These are phyloP conservation scores for Eurystomus glaucurus DNA, from an alignment of 2,797 vertebrate genomes.

Conservation along the genomic window DNA sequence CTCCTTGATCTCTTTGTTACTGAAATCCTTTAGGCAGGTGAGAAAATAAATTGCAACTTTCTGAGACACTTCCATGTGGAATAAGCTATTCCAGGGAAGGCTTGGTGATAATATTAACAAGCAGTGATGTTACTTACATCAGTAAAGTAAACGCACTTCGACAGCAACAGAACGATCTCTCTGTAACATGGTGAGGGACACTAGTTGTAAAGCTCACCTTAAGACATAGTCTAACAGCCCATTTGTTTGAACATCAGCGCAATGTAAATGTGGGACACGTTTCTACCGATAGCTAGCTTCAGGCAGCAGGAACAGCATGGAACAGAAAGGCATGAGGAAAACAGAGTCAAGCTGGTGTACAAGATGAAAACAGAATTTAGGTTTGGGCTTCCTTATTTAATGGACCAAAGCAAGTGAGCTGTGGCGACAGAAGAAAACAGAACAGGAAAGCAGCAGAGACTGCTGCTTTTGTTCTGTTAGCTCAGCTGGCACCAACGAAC, in stretches of 20 bases:
- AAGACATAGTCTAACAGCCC: neutral
- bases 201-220: neutral
- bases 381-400: neutral
- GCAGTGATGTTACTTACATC: neutral
- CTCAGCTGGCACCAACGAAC: neutral
- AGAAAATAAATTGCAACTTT: neutral
- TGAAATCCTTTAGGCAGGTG: neutral
- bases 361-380: neutral
- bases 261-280: rapidly evolving
- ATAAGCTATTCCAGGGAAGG: neutral
- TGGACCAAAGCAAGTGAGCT: neutral
- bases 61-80: neutral
- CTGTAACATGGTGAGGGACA: neutral
- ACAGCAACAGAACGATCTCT: neutral
- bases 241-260: neutral
- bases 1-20: neutral
- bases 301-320: neutral
- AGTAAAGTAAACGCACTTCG: neutral
- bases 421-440: neutral
- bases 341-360: neutral
- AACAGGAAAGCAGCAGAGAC: neutral
- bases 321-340: neutral
- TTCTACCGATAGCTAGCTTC: neutral
- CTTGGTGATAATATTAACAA: neutral
- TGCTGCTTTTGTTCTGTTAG: neutral